A percentile compares a stretch with the other conserved stretches of the same genome.
Evolutionary conservation across 2,113 vertebrate genomes (phyloP).

Genomic region (Misgurnus anguillicaudatus): DNA sequence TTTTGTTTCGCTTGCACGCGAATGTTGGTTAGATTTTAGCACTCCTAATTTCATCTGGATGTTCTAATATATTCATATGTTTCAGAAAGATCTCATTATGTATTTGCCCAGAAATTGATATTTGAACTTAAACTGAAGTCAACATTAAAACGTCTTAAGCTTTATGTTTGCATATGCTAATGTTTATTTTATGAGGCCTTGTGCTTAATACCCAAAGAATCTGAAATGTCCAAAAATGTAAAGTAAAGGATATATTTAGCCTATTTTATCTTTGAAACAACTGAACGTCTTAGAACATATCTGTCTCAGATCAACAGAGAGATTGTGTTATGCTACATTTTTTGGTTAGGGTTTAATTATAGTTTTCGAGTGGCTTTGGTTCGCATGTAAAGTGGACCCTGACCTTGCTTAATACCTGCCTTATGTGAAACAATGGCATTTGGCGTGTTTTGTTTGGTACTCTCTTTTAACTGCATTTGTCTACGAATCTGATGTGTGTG

Average conservation of each 20-base stretch:
- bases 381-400: not conserved
- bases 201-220: constrained; percentile 1
- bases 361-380: not conserved
- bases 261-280: no score
- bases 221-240: not conserved
- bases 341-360: not conserved
- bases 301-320: not conserved
- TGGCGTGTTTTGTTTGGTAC: not conserved
- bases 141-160: constrained; percentile 2
- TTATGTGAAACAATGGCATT: not conserved
- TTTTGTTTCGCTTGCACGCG: not conserved
- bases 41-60: not conserved
- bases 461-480: constrained; percentile 17
- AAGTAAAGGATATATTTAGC: not conserved
- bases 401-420: not conserved
- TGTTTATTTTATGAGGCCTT: not conserved
- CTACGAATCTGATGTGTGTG: not conserved
- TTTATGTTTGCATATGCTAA: not conserved
- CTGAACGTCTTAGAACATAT: not conserved
- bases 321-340: constrained; percentile 8
- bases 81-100: not conserved
- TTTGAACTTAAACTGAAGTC: constrained; percentile 9
- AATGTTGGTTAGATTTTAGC: not conserved
- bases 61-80: not conserved
- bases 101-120: not conserved